Base-by-base conservation (phyloP, 2,888 invertebrate species). In the Drosophila paranaensis region DNA sequence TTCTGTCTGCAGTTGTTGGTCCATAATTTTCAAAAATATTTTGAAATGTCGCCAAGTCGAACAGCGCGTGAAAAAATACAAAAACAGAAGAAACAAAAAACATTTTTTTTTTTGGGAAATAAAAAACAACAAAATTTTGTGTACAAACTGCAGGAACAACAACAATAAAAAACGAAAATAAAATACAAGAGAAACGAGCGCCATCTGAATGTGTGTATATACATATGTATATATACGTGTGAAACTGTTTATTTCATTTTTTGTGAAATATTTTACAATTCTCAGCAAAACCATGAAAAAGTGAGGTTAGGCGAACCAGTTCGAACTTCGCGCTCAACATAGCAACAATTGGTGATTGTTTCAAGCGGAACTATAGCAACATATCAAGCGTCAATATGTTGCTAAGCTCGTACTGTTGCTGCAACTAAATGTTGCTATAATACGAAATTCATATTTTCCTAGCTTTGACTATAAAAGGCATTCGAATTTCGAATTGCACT, bases 41-140 rank as follows among this genome's bases (percentile, higher is more conserved):
- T 83, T 81, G 85, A 85, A 86, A 88, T 87, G 79, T 71, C 79
- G 87, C 87, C 89, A 86, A 85, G 81, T 82, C 89, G 83, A 76
- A 74, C 81, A 83, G 71, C 69, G 73, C 71, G 72, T 66, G 73
- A 74, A 66, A 71, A 48, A 56, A 72, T 25, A 16, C 33, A 50
- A 33, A 33, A 33, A 62, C 20, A 45, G 35, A 14, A 48, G 62
- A n/a, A 16, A 30, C 20, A 48, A n/a, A 40, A 37, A 25, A 11
- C n/a, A n/a, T 20, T 20, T 20, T 20, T 20, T 20, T 58, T 51
- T 43, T 40, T 40, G 9, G 20, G 48, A 20, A 57, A 60, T 37
- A 70, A 39, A 54, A 54, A 54, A 74, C 62, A 69, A 60, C 60
- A 62, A 78, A 62, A 45, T 73, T 55, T 72, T 54, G 64, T 76